These are phyloP conservation scores for Lasioglossum villosulum DNA, from an alignment of 2,888 invertebrate species.

Conservation along the genomic window DNA sequence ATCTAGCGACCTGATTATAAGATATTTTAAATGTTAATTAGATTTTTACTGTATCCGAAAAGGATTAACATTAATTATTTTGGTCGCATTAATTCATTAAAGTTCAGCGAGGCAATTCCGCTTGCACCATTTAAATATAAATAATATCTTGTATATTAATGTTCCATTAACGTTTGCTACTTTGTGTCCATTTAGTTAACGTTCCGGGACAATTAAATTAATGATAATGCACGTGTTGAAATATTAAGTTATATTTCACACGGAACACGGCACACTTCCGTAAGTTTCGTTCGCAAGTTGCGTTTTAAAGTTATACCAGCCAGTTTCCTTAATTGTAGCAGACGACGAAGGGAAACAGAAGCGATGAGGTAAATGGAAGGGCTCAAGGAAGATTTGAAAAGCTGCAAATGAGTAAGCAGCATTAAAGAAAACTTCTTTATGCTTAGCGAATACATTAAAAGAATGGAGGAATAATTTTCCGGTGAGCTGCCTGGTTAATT, in stretches of 20 bases:
- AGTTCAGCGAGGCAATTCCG: neutral
- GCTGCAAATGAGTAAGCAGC: neutral
- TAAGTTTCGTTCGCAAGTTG: neutral
- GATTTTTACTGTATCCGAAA: neutral
- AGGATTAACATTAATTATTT: neutral
- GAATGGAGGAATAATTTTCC: conserved; percentile 5
- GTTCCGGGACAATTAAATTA: neutral
- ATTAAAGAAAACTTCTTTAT: neutral
- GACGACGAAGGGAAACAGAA: neutral
- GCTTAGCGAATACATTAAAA: neutral
- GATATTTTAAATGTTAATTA: neutral
- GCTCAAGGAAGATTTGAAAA: neutral
- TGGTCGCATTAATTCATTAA: neutral
- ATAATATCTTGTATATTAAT: neutral
- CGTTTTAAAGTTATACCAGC: neutral
- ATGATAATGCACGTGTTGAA: neutral
- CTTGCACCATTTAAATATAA: neutral
- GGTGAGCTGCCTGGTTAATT: neutral
- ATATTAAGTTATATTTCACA: neutral
- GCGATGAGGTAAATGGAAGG: neutral
- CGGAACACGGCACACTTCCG: neutral
- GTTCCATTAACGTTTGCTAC: neutral
- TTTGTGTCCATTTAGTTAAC: neutral
- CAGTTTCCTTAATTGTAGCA: neutral
- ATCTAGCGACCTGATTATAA: too few species aligned